These are phyloP conservation scores for Aricia artaxerxes DNA, from an alignment of 2,888 invertebrate species.

Conservation along the genomic window DNA sequence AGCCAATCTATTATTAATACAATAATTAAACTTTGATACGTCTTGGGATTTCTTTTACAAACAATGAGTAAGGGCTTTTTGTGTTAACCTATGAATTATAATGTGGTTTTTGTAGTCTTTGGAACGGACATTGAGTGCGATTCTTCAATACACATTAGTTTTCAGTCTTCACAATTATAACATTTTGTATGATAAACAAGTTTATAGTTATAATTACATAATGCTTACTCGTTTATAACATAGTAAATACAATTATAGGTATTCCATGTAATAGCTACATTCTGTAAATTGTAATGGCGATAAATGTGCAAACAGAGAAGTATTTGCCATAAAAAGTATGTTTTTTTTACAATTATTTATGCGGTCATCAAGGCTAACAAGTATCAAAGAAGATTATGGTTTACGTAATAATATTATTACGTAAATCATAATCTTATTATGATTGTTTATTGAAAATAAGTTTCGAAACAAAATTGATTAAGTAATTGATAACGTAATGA, in stretches of 20 bases:
- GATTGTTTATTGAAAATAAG: conserved; percentile 3
- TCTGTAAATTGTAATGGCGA: not conserved
- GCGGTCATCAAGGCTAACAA: conserved; percentile 28
- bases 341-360: not conserved
- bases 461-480: conserved; percentile 6
- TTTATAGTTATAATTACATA: conserved; percentile 5
- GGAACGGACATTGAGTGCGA: not conserved
- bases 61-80: not conserved
- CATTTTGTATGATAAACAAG: not conserved
- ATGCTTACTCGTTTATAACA: not conserved
- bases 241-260: not conserved
- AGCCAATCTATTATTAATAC: not conserved
- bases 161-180: not conserved
- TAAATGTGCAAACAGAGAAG: not conserved
- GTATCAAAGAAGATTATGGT: conserved; percentile 24
- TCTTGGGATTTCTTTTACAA: not conserved
- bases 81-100: not conserved
- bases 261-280: not conserved
- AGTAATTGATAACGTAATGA: conserved; percentile 3
- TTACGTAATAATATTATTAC: not conserved
- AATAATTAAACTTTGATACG: not conserved
- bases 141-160: not conserved
- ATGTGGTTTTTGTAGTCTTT: not conserved
- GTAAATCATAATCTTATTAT: not conserved
- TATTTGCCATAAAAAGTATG: not conserved